A percentile compares a stretch with the other conserved stretches of the same genome.
phyloP scores from a whole-genome alignment of 2,797 vertebrate genomes.

The Molossus molossus region DNA sequence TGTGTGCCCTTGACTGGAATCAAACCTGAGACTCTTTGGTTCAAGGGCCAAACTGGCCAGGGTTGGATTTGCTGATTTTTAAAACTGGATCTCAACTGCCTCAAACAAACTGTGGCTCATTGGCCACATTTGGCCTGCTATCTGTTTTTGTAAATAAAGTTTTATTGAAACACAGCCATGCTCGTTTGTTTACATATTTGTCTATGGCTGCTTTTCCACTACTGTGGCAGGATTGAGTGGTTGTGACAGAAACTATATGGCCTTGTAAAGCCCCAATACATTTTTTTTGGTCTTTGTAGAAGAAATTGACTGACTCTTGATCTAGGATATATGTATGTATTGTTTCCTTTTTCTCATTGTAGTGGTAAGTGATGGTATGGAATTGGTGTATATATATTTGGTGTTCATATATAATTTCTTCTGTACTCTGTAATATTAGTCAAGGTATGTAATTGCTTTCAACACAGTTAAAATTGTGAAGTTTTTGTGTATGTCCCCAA shows the following conservation, averaged over 20 bases:
- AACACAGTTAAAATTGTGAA: constrained; percentile 21
- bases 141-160: constrained; percentile 54
- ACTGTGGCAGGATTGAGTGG: not conserved
- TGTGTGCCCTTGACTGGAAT: too few relatives aligned
- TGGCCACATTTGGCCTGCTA: not conserved
- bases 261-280: not conserved
- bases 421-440: not conserved
- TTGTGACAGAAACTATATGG: not conserved
- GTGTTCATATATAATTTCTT: constrained; percentile 31
- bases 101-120: not conserved
- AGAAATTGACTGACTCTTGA: not conserved
- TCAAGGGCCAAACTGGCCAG: too few relatives aligned
- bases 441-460: constrained; percentile 15
- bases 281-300: not conserved
- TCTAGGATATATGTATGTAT: not conserved
- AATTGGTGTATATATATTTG: not conserved
- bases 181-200: constrained; percentile 20
- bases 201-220: constrained; percentile 17
- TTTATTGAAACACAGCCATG: constrained; percentile 37
- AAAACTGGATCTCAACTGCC: not conserved
- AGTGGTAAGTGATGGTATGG: not conserved
- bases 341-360: not conserved
- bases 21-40: too few relatives aligned
- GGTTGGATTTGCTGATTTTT: not conserved
- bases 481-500: not conserved